Percentiles rank a stretch among this genome's conserved stretches.
Evolutionary conservation across 2,113 vertebrate species (phyloP).

Genomic region (Equus przewalskii): DNA sequence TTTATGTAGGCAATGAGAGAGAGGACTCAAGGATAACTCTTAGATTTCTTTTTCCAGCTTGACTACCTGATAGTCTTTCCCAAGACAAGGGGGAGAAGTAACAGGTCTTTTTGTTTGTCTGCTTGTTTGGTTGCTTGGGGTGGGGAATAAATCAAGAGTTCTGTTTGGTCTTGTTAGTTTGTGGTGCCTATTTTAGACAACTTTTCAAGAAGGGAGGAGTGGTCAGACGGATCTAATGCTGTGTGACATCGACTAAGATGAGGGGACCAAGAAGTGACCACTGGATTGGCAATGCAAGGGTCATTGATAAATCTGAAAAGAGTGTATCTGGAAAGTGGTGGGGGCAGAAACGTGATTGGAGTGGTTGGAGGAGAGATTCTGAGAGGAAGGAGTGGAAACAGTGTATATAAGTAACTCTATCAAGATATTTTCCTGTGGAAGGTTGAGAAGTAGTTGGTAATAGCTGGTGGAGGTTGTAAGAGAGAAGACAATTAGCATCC

Average conservation of each 20-base stretch:
- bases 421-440: background rate
- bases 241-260: background rate
- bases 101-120: background rate
- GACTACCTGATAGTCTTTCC: background rate
- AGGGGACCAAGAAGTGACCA: background rate
- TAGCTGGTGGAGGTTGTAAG: background rate
- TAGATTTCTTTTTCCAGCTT: background rate
- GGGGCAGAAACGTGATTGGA: background rate
- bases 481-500: background rate
- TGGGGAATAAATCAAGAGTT: constrained; percentile 21
- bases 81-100: background rate
- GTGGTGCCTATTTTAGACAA: constrained; percentile 11
- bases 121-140: background rate
- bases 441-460: background rate
- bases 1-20: background rate
- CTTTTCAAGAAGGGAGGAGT: constrained; percentile 5
- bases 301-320: background rate
- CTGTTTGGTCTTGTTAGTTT: background rate
- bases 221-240: background rate
- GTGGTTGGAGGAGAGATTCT: background rate
- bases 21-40: background rate
- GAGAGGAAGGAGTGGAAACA: background rate
- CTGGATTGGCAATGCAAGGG: background rate
- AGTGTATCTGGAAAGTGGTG: background rate
- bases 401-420: background rate